Percentiles rank a stretch among this genome's conserved stretches.
Conservation (phyloP, 2,888 invertebrate genomes). For the Andrena camellia region DNA sequence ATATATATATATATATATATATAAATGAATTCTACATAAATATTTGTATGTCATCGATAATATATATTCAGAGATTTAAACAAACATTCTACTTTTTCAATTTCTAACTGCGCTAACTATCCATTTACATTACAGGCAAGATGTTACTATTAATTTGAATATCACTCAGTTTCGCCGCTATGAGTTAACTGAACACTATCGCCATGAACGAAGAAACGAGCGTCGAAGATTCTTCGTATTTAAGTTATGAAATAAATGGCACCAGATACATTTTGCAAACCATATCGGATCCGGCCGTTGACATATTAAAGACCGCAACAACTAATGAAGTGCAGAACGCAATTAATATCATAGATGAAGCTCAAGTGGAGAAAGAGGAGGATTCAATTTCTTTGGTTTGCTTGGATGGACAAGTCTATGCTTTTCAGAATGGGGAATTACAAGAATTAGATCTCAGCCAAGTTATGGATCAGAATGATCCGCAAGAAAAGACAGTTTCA, state of each 20-base stretch:
- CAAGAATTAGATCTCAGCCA: constrained; percentile 75
- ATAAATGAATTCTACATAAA: background rate
- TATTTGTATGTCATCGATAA: background rate
- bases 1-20: constrained; percentile 23
- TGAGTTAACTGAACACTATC: constrained; percentile 38
- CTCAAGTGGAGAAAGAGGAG: constrained; percentile 64
- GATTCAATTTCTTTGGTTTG: constrained; percentile 78
- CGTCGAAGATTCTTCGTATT: constrained; percentile 70
- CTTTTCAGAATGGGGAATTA: constrained; percentile 76
- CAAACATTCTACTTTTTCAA: too few species aligned
- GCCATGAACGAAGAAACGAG: constrained; percentile 74
- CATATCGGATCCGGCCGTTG: constrained; percentile 64
- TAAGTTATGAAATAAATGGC: constrained; percentile 80
- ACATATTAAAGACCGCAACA: constrained; percentile 55
- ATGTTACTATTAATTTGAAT: constrained; percentile 55
- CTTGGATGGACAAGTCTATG: constrained; percentile 79
- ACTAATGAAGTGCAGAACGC: constrained; percentile 60
- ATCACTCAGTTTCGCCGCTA: constrained; percentile 22
- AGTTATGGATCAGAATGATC: constrained; percentile 64
- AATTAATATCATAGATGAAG: constrained; percentile 57
- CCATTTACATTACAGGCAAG: constrained; percentile 47
- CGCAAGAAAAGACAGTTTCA: constrained; percentile 63
- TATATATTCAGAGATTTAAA: background rate
- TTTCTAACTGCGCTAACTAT: background rate
- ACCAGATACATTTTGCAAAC: constrained; percentile 77